Evolutionary conservation across 1,140 invertebrate genomes (phyloP), one percentile per base, ranked within the genome.

Genomic region (Radopholus similis): DNA sequence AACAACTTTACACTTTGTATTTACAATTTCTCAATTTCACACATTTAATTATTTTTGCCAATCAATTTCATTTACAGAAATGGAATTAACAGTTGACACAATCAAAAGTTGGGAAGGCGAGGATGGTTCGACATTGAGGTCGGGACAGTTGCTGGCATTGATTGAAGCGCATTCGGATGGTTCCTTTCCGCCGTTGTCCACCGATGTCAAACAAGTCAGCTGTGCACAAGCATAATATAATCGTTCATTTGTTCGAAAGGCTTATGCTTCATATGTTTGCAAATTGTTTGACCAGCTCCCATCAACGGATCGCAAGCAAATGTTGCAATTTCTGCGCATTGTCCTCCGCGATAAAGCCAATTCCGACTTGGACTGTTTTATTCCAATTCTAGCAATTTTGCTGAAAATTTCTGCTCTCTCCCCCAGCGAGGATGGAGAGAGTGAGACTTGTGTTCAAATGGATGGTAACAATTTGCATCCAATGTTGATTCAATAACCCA

Each of bases 301-400:
- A 13, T n/a, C 8, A 13, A 5, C 26, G 44, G 44, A 8, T 18
- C n/a, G 26, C 18, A 47, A 47, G n/a, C 37, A 64, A 23, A 30
- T 32, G 15, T 40, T 68, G 21, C 44, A 60, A 15, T 53, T 75
- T 30, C 34, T 75, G 18, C 64, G 73, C n/a, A 70, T 77, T 37
- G 34, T 77, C 26, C 63, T 57, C 3, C 70, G 73, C 28, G 73
- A 75, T 56, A 68, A 72, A 56, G 62, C 21, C 3, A 28, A 32
- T 15, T 13, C 34, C 18, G 72, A 71, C 26, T 60, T 59, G n/a
- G 54, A 58, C 37, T 57, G 30, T 35, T 68, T 69, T 15, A 54
- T 37, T 11, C 8, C 23, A 8, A 40, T 75, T 21, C 35, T 59
- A 21, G 26, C 15, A 5, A 44, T 11, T 42, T 64, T 64, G 23